Evolutionary conservation across 2,797 vertebrate species (phyloP).

Genomic region (Melanogrammus aeglefinus): DNA sequence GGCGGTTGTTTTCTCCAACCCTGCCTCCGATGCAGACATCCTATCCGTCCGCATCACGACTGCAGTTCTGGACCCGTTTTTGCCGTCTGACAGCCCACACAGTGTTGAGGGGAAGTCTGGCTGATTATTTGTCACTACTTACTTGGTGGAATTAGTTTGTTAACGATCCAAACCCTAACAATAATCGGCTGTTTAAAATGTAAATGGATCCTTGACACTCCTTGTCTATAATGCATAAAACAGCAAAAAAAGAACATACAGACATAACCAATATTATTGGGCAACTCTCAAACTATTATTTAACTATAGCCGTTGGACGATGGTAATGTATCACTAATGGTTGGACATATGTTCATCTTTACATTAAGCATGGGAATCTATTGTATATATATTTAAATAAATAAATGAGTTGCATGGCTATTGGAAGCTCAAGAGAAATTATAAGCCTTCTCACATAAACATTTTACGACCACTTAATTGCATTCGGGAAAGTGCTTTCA

Average conservation of each 20-base stretch:
- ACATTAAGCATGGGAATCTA: not conserved
- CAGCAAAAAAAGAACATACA: not conserved
- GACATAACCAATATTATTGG: too few relatives aligned
- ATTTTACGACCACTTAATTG: constrained; percentile 1
- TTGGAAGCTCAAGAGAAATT: not conserved
- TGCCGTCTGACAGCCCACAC: not conserved
- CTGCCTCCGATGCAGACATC: not conserved
- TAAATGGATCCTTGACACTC: not conserved
- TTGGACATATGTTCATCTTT: not conserved
- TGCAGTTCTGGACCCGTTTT: not conserved
- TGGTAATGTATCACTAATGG: not conserved
- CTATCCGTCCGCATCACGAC: not conserved
- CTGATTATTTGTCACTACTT: not conserved
- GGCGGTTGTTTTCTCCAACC: not conserved
- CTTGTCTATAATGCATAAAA: not conserved
- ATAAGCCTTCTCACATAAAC: not conserved
- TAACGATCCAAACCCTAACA: not conserved
- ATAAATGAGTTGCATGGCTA: not conserved
- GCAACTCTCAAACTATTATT: too few relatives aligned
- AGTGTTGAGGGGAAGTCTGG: not conserved
- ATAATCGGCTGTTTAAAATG: not conserved
- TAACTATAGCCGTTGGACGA: too few relatives aligned
- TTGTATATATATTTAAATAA: not conserved
- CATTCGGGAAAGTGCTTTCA: not conserved
- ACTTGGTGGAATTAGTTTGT: not conserved